Conservation (phyloP, 2,113 vertebrate species). For the Odocoileus hemionus region DNA sequence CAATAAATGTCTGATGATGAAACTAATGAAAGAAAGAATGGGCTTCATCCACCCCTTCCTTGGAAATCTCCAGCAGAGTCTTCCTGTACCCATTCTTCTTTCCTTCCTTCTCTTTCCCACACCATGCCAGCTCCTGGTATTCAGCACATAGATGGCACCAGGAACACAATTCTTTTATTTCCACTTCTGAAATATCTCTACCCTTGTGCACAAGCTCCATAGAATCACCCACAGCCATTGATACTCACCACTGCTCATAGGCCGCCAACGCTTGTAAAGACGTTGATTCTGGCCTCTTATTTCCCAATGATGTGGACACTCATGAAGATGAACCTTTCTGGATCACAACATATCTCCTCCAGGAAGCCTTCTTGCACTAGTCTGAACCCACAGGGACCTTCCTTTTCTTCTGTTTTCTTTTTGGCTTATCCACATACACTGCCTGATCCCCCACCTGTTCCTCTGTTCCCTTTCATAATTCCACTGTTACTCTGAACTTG, state of each 20-base stretch:
- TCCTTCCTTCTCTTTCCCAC: neutral
- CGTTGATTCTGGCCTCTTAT: neutral
- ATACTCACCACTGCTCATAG: neutral
- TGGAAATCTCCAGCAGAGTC: neutral
- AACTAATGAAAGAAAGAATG: neutral
- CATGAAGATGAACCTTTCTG: neutral
- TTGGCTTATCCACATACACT: neutral
- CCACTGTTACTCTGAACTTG: neutral
- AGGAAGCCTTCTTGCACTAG: neutral
- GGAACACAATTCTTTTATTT: neutral
- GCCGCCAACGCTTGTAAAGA: neutral
- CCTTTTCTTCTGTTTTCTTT: neutral
- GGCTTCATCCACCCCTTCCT: neutral
- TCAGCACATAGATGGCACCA: neutral
- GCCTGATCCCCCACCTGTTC: neutral
- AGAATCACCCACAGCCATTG: neutral
- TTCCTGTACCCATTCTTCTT: neutral
- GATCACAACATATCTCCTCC: neutral
- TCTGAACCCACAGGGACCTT: neutral
- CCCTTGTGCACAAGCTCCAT: neutral
- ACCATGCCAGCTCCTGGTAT: neutral
- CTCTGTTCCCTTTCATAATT: neutral
- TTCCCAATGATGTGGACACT: neutral
- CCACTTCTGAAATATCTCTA: neutral
- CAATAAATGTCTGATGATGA: neutral